phyloP scores from a whole-genome alignment of 2,888 invertebrate genomes.

The Leptinotarsa rubiginosa region DNA sequence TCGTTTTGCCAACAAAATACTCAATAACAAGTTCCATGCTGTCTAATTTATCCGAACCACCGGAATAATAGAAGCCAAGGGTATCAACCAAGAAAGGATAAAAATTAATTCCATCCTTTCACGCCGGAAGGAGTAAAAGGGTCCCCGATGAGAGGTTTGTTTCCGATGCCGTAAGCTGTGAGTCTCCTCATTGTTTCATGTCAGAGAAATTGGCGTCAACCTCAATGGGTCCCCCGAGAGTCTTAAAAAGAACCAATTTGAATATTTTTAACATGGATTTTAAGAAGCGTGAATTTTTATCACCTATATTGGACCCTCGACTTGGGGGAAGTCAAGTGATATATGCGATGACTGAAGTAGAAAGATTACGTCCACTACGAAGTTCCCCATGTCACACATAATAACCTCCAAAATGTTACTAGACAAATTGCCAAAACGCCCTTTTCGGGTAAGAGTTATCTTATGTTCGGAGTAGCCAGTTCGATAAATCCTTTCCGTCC shows the following conservation, averaged over 20 bases:
- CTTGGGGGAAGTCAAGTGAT: conserved; percentile 54
- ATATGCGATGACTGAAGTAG: conserved; percentile 55
- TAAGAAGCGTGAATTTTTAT: conserved; percentile 68
- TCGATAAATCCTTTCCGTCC: neutral
- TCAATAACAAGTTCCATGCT: too few species aligned
- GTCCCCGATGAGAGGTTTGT: conserved; percentile 56
- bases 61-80: conserved; percentile 44
- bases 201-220: conserved; percentile 70
- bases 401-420: conserved; percentile 44
- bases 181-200: conserved; percentile 67
- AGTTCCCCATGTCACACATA: conserved; percentile 41
- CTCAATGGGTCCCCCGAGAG: conserved; percentile 67
- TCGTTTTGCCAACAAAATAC: too few species aligned
- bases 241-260: conserved; percentile 69
- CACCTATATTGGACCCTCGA: conserved; percentile 64
- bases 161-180: conserved; percentile 57
- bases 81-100: conserved; percentile 52
- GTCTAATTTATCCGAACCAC: too few species aligned
- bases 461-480: neutral
- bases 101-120: conserved; percentile 60
- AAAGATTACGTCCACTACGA: conserved; percentile 49
- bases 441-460: conserved; percentile 22
- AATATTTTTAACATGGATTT: conserved; percentile 71
- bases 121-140: conserved; percentile 57
- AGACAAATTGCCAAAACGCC: conserved; percentile 41